Conservation (phyloP, 2,888 invertebrate genomes). For the Amphipyra berbera region DNA sequence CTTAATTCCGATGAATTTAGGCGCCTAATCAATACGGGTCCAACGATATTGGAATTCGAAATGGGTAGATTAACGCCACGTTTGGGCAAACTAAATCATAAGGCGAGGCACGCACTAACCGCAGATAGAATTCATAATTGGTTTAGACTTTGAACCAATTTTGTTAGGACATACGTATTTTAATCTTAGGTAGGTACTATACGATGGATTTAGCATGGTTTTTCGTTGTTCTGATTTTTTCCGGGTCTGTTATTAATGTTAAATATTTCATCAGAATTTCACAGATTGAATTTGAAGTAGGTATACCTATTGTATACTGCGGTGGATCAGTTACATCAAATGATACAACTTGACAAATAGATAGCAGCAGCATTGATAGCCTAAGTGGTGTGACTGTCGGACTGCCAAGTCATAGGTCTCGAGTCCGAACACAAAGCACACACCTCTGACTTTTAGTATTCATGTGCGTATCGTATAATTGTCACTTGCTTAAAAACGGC, state of each 20-base stretch:
- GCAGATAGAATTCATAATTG: constrained; percentile 17
- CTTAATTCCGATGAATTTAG: constrained; percentile 23
- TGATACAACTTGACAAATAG: too few species aligned
- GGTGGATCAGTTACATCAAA: too few species aligned
- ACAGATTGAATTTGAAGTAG: too few species aligned
- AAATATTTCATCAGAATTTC: too few species aligned
- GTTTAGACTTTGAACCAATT: constrained; percentile 22
- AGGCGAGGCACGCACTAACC: constrained; percentile 31
- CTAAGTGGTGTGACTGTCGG: too few species aligned
- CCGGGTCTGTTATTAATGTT: not conserved
- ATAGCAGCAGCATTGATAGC: too few species aligned
- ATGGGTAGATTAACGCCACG: constrained; percentile 19
- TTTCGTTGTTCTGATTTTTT: not conserved
- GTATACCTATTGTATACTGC: too few species aligned
- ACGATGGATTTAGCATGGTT: not conserved
- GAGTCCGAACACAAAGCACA: too few species aligned
- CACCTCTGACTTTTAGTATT: too few species aligned
- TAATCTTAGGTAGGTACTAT: not conserved
- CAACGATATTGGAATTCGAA: constrained; percentile 26
- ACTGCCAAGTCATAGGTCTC: too few species aligned
- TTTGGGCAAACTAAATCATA: constrained; percentile 30
- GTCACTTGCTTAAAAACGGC: too few species aligned
- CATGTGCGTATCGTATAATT: too few species aligned
- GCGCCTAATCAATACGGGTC: constrained; percentile 22
- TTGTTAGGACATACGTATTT: not conserved